phyloP scores from a whole-genome alignment of 2,113 vertebrate genomes.

The Sclerurus mexicanus region DNA sequence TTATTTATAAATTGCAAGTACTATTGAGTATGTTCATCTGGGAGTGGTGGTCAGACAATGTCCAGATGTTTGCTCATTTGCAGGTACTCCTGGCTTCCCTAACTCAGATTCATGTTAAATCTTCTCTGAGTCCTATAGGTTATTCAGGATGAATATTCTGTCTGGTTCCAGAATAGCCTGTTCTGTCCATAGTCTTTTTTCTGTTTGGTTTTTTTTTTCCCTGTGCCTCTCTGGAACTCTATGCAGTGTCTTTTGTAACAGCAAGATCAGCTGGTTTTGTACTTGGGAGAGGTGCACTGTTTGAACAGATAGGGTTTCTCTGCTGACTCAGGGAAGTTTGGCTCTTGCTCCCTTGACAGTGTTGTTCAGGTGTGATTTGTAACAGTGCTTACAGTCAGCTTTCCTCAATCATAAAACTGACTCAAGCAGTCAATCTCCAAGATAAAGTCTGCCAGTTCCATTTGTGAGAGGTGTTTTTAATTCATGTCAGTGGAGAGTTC shows the following conservation, averaged over 20 bases:
- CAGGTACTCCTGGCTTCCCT: neutral
- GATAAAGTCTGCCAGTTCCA: neutral
- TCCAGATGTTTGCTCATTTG: neutral
- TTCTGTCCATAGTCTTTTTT: neutral
- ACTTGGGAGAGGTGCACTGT: neutral
- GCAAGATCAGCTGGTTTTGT: constrained; percentile 19
- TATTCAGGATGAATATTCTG: neutral
- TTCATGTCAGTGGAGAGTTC: neutral
- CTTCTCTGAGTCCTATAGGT: neutral
- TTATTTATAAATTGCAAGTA: neutral
- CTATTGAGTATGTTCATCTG: neutral
- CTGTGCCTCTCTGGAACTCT: neutral
- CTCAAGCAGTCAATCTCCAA: neutral
- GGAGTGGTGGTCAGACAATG: neutral
- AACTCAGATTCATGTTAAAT: neutral
- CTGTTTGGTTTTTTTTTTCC: neutral
- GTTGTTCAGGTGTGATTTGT: constrained; percentile 28
- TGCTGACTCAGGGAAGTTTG: constrained; percentile 15
- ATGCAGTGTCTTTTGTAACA: constrained; percentile 17
- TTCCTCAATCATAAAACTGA: constrained; percentile 15
- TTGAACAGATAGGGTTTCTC: neutral
- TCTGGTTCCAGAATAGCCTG: neutral
- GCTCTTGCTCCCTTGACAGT: neutral
- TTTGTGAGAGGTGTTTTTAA: neutral
- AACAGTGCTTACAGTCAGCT: neutral